A percentile compares a stretch with the other conserved stretches of the same genome.
Conservation (phyloP, 2,888 invertebrate species). For the Euproctis similis region DNA sequence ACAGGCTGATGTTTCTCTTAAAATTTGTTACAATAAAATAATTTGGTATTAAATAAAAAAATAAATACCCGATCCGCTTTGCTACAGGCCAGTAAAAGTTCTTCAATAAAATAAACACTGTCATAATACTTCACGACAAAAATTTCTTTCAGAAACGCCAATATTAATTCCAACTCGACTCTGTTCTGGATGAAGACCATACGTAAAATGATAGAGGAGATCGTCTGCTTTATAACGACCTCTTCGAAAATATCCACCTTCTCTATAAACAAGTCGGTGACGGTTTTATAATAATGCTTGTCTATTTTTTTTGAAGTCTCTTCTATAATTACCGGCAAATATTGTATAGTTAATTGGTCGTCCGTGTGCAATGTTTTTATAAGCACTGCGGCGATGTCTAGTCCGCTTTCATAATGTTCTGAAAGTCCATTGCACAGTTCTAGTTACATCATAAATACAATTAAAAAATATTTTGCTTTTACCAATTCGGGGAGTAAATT, state of each 20-base stretch:
- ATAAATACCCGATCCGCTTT: no score
- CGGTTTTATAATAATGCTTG: constrained; percentile 26
- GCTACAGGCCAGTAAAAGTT: no score
- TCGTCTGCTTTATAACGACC: constrained; percentile 10
- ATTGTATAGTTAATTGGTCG: constrained; percentile 26
- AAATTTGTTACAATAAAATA: no score
- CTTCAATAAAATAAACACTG: neutral
- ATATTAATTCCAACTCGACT: constrained; percentile 1
- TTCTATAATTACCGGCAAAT: constrained; percentile 31
- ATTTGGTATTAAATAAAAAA: no score
- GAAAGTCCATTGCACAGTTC: no score
- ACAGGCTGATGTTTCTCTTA: no score
- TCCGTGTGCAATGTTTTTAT: constrained; percentile 33
- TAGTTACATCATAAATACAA: no score
- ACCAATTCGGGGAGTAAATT: no score
- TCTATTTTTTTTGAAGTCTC: constrained; percentile 20
- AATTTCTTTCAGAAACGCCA: constrained; percentile 4
- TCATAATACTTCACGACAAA: constrained; percentile 1
- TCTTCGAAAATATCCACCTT: constrained; percentile 36
- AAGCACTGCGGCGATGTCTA: constrained; percentile 35
- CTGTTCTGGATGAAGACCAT: constrained; percentile 7
- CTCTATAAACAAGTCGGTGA: constrained; percentile 29
- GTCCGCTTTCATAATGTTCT: constrained; percentile 29
- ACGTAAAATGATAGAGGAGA: constrained; percentile 11
- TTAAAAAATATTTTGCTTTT: no score